phyloP scores from a whole-genome alignment of 2,888 invertebrate species.

The Torymus texanus region DNA sequence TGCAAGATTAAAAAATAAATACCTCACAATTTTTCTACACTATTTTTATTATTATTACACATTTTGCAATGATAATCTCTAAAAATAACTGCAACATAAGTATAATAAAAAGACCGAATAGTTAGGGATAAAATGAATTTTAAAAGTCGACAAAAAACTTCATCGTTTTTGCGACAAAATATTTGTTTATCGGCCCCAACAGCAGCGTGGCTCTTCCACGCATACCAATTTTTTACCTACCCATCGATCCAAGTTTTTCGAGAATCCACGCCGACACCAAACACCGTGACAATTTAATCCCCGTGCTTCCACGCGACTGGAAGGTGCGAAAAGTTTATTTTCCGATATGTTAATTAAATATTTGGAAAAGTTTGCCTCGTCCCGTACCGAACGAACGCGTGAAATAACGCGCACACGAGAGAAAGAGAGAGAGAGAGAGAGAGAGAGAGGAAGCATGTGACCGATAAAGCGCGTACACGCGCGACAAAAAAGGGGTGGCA shows the following conservation, averaged over 20 bases:
- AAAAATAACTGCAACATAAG: too few species aligned
- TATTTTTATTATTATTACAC: too few species aligned
- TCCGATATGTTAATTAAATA: conserved; percentile 67
- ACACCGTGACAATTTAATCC: conserved; percentile 47
- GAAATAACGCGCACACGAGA: conserved; percentile 55
- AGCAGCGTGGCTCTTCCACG: not conserved
- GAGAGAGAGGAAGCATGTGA: not conserved
- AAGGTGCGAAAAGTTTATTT: conserved; percentile 59
- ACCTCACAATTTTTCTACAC: too few species aligned
- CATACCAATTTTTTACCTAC: not conserved
- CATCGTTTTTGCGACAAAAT: not conserved
- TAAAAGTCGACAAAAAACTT: too few species aligned
- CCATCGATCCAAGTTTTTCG: conserved; percentile 26
- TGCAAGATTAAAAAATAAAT: too few species aligned
- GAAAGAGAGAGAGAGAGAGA: too few species aligned
- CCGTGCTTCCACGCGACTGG: not conserved
- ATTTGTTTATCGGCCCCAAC: conserved; percentile 10
- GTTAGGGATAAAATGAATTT: too few species aligned
- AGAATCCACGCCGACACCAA: conserved; percentile 21
- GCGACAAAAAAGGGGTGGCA: conserved; percentile 57
- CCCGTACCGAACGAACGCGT: not conserved
- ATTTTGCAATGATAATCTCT: too few species aligned
- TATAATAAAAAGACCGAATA: too few species aligned
- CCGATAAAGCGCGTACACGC: conserved; percentile 59
- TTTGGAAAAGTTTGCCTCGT: conserved; percentile 63